Base-by-base conservation (phyloP, 2,797 vertebrate genomes). In the Champsocephalus esox region DNA sequence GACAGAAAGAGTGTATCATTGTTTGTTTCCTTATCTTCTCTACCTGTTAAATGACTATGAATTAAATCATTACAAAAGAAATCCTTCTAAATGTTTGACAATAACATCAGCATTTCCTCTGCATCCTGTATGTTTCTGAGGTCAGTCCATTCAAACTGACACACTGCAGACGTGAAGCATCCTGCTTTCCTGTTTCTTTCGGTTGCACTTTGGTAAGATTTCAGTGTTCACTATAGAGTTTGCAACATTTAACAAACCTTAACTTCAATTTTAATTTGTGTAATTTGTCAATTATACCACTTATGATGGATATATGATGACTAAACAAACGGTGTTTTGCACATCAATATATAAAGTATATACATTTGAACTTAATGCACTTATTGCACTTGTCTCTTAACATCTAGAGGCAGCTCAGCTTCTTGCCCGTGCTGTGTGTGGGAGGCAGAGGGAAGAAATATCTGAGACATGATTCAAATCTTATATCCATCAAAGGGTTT, bases 391-490 rank as follows among this genome's bases (percentile, higher is more conserved):
- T 44, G 17, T 48, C 50, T 68, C 24, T 83, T 46, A 12, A n/a
- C 34, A 32, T 49, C 14, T 44, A 21, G 21, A 68, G 56, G 57
- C n/a, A 32, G 10, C 14, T 63, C 4, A 32, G 43, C 19, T 13
- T 64, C 38, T 57, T 50, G 49, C 21, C 66, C 28, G 57, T 64
- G 62, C 34, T 38, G 48, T 34, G 63, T 71, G 82, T 87, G 51
- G 81, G 80, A 81, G 78, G 67, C 51, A 70, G 24, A 67, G 12
- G 32, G 50, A 14, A 52, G 49, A 83, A 85, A 89, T 86, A 90
- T 83, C 67, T 34, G 45, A 64, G 73, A 61, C 66, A 74, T 85
- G 87, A 89, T 87, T 89, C 85, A 92, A 74, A 88, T 75, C 77
- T 75, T 58, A 74, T 79, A 81, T 56, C 13, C 71, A 86, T 92